Base-by-base conservation (phyloP, 2,888 invertebrate genomes). In the Tolmerus cingulatus region DNA sequence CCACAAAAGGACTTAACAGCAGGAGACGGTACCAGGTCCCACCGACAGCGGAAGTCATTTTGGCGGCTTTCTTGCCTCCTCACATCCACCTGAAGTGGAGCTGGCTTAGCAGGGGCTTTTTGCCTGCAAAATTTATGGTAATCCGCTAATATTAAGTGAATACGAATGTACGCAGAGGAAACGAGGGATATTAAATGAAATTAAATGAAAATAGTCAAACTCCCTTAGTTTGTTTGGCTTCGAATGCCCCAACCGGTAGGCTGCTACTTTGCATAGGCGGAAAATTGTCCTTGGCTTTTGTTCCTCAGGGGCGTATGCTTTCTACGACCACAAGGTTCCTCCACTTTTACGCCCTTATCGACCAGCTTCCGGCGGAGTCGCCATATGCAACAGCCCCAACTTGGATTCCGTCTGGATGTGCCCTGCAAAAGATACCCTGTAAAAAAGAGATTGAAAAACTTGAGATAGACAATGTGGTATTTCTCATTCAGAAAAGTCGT, bases 1-100 rank as follows among this genome's bases (percentile, higher is more conserved):
- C 78, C 74, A 87, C 82, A 88, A 86, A 86, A 86, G 86, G 85
- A 74, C 81, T 46, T 46, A 46, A n/a, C 27, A 85, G 74, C 37
- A 19, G 84, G 30, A 19, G 34, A 37, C 84, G 43, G 84, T 66
- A 66, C n/a, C n/a, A 40, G 74, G 40, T 40, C 40, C 34, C 37
- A 40, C 37, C 40, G 84, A 46, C 37, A 74, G 40, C 66, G 84
- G 74, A 84, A 84, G 84, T 84, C 30, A 66, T 84, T 84, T 40
- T 66, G 40, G 74, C 37, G 66, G 57, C 74, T 66, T 84, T 84
- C 40, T 84, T 84, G 74, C 84, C 51, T 40, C 37, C 74, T 84
- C 66, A 19, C 40, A 66, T 40, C 37, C 40, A 74, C 84, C 84
- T 66, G 84, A 66, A 40, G 34, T 40, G 37, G 23, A 23, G 34